Conservation (phyloP, 30 jellyfish, hydroid and myxozoan genomes). For the Nemopilema nomurai region DNA sequence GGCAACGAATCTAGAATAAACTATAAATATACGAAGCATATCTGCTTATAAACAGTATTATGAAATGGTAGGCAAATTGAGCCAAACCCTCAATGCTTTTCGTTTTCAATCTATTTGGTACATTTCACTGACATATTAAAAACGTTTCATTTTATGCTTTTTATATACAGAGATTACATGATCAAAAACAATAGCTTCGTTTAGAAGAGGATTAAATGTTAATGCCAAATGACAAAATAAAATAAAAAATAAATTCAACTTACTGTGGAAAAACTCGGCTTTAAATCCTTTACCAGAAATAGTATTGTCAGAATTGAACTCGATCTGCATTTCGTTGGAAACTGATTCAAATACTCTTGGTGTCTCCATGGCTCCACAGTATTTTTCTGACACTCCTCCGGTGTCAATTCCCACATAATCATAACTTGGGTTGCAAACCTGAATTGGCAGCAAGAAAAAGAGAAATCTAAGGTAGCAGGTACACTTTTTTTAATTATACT, state of each 20-base stretch:
- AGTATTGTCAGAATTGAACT: conserved; percentile 56
- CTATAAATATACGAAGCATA: too few relatives aligned
- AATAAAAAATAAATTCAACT: not conserved
- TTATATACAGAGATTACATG: too few relatives aligned
- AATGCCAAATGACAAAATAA: not conserved
- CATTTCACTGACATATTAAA: too few relatives aligned
- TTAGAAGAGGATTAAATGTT: not conserved
- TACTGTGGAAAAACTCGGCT: conserved; percentile 59
- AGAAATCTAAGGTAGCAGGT: too few relatives aligned
- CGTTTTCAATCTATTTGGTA: too few relatives aligned
- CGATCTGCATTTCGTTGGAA: conserved; percentile 39
- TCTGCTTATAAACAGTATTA: too few relatives aligned
- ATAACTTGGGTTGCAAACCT: conserved; percentile 63
- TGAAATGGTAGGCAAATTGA: too few relatives aligned
- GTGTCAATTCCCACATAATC: conserved; percentile 53
- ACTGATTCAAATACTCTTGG: conserved; percentile 29
- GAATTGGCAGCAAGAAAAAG: not conserved
- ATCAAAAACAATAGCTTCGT: too few relatives aligned
- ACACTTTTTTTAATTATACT: too few relatives aligned
- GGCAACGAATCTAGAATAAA: too few relatives aligned
- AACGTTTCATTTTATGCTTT: too few relatives aligned
- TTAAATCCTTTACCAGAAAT: conserved; percentile 72
- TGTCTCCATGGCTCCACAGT: conserved; percentile 48
- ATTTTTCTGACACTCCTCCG: conserved; percentile 20
- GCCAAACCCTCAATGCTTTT: too few relatives aligned